Evolutionary conservation across 2,797 vertebrate genomes (phyloP), one percentile per base, ranked within the genome.

Genomic region (Crypturellus tataupa): DNA sequence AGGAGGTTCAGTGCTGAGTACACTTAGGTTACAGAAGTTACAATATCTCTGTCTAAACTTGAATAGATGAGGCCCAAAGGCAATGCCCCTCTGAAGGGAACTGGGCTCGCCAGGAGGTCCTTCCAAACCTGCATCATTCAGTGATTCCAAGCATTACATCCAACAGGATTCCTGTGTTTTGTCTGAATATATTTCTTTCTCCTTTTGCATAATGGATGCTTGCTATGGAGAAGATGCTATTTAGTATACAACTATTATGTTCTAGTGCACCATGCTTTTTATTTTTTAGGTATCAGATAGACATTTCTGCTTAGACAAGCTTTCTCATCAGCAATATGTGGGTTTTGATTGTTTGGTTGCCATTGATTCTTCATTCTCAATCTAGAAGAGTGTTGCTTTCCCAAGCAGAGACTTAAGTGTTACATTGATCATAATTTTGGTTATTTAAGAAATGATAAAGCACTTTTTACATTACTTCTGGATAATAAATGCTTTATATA

Each of bases 341-440:
- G 37, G 11, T 23, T 82, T 83, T 94, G 62, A 53, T 23, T 68
- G 25, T 72, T 80, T 46, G 55, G 24, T 88, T 29, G 87, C 24
- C 19, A 46, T 4, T 39, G 47, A 53, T 78, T 76, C 1, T 10
- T 79, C 86, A 86, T 87, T 78, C 35, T 72, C 53, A 79, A 23
- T 56, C 35, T 17, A 47, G 23, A 44, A 6, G 58, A 55, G n/a
- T 40, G 3, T 75, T 67, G 3, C 39, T 87, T 84, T 77, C 39
- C 19, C 33, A 90, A 71, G 47, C 64, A 14, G n/a, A 71, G 23
- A 37, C 80, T 72, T 55, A 10, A 6, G 15, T 85, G 13, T 37
- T 24, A 21, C 37, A 12, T 5, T 64, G 31, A 42, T 86, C 14
- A 62, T 85, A 0, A 25, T 82, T 70, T 81, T 42, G 67, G 12